Base-by-base conservation (phyloP, 2,797 vertebrate genomes). In the Chaunax sp. region DNA sequence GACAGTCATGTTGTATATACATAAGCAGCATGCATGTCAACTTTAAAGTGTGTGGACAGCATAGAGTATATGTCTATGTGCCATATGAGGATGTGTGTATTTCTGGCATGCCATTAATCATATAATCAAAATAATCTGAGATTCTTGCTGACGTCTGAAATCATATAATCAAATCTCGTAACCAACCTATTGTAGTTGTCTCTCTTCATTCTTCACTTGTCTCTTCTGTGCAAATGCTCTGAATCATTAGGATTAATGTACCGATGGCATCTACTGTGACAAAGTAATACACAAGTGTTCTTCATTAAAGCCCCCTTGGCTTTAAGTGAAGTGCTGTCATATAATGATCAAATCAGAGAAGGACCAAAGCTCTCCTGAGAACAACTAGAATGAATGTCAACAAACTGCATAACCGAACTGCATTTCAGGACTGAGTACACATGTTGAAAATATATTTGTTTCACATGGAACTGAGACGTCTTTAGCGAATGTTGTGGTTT, bases 1-100 rank as follows among this genome's bases (percentile, higher is more conserved):
- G 41, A 64, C n/a, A 6, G 55, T n/a, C 59, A 38, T 64, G 66
- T 60, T 72, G 64, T 64, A 49, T 67, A 71, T 30, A 72, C 69
- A 79, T 69, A 68, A 46, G 61, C 46, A 47, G 66, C 47, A 41
- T 37, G 60, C 51, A 59, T 50, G 49, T 58, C 61, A 58, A 41
- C 58, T 63, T 65, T 7, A 58, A 56, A 25, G 19, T 37, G 63
- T 62, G 49, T 55, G 61, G 53, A 68, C 57, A 64, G 49, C 35
- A 46, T 40, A 18, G 44, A 49, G 33, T n/a, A n/a, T n/a, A n/a
- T n/a, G n/a, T n/a, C n/a, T n/a, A n/a, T n/a, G n/a, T n/a, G n/a
- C n/a, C n/a, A n/a, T n/a, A n/a, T n/a, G n/a, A n/a, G n/a, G n/a
- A n/a, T n/a, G n/a, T n/a, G n/a, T n/a, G 3, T 3, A 25, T 20